A percentile compares a stretch with the other conserved stretches of the same genome.
phyloP scores from a whole-genome alignment of 64 coral and sea anemone species.

The Stichodactyla mertensii region DNA sequence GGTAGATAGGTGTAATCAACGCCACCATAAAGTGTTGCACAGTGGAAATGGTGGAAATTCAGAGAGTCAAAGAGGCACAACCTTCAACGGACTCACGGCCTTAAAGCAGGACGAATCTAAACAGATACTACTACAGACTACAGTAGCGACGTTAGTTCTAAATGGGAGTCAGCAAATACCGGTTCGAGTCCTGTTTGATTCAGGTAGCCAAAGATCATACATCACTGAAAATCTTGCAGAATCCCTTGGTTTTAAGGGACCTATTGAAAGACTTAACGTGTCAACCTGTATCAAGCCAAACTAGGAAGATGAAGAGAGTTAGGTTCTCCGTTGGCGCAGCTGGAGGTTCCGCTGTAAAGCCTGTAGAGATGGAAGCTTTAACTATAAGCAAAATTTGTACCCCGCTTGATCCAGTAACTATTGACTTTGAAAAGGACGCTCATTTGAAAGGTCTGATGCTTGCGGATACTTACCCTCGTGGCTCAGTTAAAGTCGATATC shows the following conservation, averaged over 20 bases:
- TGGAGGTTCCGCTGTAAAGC: background rate
- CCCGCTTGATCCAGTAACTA: constrained; percentile 21
- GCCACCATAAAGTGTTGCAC: constrained; percentile 34
- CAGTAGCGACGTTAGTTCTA: constrained; percentile 6
- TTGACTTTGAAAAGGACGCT: constrained; percentile 22
- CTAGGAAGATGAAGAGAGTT: constrained; percentile 26
- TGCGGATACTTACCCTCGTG: constrained; percentile 34
- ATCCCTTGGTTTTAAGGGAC: constrained; percentile 23
- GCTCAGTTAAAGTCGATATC: constrained; percentile 14
- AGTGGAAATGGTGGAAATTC: background rate
- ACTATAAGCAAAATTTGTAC: constrained; percentile 34
- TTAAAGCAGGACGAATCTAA: background rate
- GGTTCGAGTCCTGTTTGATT: constrained; percentile 44
- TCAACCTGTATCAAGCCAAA: constrained; percentile 22
- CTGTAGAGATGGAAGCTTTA: constrained; percentile 33
- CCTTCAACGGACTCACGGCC: constrained; percentile 19
- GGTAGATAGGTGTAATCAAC: constrained; percentile 23
- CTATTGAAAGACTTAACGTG: constrained; percentile 27
- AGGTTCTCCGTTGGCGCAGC: background rate
- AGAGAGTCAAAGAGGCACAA: background rate
- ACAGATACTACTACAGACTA: constrained; percentile 25
- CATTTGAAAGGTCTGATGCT: constrained; percentile 20
- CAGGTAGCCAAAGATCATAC: constrained; percentile 36
- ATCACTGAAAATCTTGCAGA: constrained; percentile 31
- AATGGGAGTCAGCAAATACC: constrained; percentile 12